These are phyloP conservation scores for Podabrus alpinus DNA, from an alignment of 2,888 invertebrate species.

Conservation along the genomic window DNA sequence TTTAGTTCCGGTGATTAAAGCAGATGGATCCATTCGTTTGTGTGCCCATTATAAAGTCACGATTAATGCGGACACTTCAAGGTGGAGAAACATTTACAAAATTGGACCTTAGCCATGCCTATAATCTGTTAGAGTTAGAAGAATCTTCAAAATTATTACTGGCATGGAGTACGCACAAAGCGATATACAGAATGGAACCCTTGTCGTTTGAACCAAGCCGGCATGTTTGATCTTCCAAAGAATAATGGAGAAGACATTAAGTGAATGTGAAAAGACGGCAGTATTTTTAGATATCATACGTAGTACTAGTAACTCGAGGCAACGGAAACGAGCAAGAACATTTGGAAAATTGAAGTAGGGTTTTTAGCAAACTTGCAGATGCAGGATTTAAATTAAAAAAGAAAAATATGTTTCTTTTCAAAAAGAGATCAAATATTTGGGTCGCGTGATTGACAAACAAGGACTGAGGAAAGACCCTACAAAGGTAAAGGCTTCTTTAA, in stretches of 20 bases:
- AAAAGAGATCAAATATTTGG: too few relatives aligned
- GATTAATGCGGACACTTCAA: conserved; percentile 12
- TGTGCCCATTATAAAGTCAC: conserved; percentile 39
- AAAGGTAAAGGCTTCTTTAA: not conserved
- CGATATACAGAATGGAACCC: conserved; percentile 43
- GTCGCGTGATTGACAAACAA: conserved; percentile 29
- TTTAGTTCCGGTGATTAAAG: too few relatives aligned
- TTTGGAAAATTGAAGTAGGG: conserved; percentile 32
- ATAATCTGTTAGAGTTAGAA: conserved; percentile 44
- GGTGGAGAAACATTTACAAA: conserved; percentile 13
- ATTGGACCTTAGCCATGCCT: conserved; percentile 35
- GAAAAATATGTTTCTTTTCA: too few relatives aligned
- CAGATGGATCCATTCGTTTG: conserved; percentile 34
- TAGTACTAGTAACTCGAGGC: too few relatives aligned
- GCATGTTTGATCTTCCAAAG: conserved; percentile 48
- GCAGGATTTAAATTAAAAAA: conserved; percentile 40
- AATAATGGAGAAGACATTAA: conserved; percentile 39
- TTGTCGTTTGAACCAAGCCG: conserved; percentile 46
- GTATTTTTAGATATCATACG: not conserved
- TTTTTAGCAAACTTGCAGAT: conserved; percentile 1
- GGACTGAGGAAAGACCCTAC: conserved; percentile 13
- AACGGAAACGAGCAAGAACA: conserved; percentile 25
- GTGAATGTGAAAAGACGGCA: conserved; percentile 39
- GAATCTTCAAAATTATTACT: conserved; percentile 39
- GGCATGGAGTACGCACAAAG: conserved; percentile 45